phyloP scores from a whole-genome alignment of 2,113 vertebrate genomes.

The Anarhynchus alexandrinus region DNA sequence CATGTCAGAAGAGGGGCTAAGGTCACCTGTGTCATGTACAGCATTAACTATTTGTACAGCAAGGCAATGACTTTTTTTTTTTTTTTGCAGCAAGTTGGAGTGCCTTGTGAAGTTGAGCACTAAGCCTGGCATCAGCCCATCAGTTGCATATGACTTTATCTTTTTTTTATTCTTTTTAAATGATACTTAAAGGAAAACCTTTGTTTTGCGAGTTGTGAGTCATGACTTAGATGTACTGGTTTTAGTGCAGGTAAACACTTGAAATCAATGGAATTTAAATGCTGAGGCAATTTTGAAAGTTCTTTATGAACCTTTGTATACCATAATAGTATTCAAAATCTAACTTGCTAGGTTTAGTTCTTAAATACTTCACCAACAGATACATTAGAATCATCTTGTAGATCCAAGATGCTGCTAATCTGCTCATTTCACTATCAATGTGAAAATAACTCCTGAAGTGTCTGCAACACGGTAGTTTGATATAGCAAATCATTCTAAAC shows the following conservation, averaged over 20 bases:
- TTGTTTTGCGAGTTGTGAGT: background rate
- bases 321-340: background rate
- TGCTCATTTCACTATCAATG: background rate
- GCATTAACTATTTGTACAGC: background rate
- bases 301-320: background rate
- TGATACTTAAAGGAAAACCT: background rate
- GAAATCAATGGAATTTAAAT: background rate
- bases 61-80: background rate
- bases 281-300: background rate
- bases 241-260: background rate
- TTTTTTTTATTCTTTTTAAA: background rate
- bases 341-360: background rate
- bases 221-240: background rate
- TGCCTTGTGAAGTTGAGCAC: background rate
- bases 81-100: background rate
- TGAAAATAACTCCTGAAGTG: background rate
- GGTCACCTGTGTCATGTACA: background rate
- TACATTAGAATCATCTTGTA: background rate
- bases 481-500: background rate
- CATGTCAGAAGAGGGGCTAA: background rate
- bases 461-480: background rate
- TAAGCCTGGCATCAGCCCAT: background rate
- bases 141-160: fast-evolving
- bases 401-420: background rate
- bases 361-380: background rate